phyloP scores from a whole-genome alignment of 2,888 invertebrate genomes.

The Phytoseiulus persimilis region DNA sequence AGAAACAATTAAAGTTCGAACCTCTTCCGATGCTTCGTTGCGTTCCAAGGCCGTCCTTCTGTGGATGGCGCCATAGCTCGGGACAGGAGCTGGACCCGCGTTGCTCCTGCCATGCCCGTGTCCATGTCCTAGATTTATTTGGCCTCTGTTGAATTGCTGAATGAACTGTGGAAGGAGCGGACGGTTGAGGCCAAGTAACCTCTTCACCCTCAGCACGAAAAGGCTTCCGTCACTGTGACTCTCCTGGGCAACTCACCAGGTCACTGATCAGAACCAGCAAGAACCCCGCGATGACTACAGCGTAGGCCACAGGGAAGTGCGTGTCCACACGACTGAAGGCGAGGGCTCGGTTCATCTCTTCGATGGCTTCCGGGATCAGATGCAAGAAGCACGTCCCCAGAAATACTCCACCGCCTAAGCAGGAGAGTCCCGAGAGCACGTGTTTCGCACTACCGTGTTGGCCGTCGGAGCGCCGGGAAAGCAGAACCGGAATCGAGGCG shows the following conservation, averaged over 20 bases:
- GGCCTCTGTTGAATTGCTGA: conserved; percentile 18
- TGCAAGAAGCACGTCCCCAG: conserved; percentile 57
- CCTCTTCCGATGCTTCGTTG: not conserved
- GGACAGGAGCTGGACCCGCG: not conserved
- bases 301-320: conserved; percentile 55
- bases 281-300: conserved; percentile 55
- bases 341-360: conserved; percentile 49
- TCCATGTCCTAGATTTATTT: conserved; percentile 7
- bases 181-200: too few species aligned
- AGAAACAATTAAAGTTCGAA: not conserved
- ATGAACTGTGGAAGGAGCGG: too few species aligned
- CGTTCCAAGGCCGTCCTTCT: not conserved
- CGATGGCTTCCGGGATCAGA: conserved; percentile 55
- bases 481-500: conserved; percentile 33
- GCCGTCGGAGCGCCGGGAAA: not conserved
- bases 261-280: conserved; percentile 55
- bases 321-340: conserved; percentile 45
- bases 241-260: conserved; percentile 49
- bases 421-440: conserved; percentile 45
- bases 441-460: not conserved
- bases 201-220: too few species aligned
- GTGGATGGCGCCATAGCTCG: conserved; percentile 8
- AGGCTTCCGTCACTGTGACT: not conserved
- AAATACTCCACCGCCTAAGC: conserved; percentile 58
- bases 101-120: not conserved